phyloP scores from a whole-genome alignment of 2,113 vertebrate species.

The Marmota monax region DNA sequence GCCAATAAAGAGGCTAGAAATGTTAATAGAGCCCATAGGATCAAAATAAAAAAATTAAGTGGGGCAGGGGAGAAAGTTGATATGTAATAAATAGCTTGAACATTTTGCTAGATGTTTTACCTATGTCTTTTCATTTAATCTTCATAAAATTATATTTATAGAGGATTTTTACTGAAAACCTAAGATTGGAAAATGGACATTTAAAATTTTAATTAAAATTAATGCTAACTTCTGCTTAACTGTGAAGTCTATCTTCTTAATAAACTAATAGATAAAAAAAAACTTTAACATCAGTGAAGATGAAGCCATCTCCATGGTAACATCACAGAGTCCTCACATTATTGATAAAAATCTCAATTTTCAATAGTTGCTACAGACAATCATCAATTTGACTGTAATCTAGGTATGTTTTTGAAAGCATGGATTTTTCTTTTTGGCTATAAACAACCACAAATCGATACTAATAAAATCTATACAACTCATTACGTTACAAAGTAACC shows the following conservation, averaged over 20 bases:
- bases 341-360: slow-evolving; percentile 41
- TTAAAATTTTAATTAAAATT: slow-evolving; percentile 36
- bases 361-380: background rate
- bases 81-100: slow-evolving; percentile 44
- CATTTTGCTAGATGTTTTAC: slow-evolving; percentile 51
- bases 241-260: background rate
- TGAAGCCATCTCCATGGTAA: background rate
- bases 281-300: background rate
- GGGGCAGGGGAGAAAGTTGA: background rate
- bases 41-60: background rate
- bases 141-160: slow-evolving; percentile 44
- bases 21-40: slow-evolving; percentile 45
- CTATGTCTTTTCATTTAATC: slow-evolving; percentile 58
- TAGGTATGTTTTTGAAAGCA: background rate
- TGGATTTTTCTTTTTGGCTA: background rate
- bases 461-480: background rate
- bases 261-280: background rate
- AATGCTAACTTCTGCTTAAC: background rate
- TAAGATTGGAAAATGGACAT: background rate
- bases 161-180: background rate
- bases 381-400: background rate
- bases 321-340: background rate
- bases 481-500: background rate
- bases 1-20: background rate
- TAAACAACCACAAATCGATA: background rate